Evolutionary conservation across 2,113 vertebrate genomes (phyloP), one percentile per base, ranked within the genome.

Genomic region (Meleagris gallopavo): DNA sequence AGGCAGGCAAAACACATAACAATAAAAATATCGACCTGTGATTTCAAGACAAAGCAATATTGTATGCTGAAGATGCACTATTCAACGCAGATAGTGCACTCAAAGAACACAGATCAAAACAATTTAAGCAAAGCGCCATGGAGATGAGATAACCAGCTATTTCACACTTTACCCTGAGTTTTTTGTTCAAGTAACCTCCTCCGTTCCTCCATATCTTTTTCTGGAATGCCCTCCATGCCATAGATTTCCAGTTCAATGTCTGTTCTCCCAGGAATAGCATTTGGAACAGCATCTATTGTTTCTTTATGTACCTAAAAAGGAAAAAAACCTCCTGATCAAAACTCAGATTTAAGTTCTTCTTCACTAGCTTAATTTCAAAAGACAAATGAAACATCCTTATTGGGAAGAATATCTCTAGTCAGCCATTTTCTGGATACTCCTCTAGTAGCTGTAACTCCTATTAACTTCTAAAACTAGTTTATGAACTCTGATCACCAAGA

Each of bases 181-280:
- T 99, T 99, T 91, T 99, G 99, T 97, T 99, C 99, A 94, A 99
- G 98, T 45, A 99, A 97, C 50, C 99, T 96, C 74, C 99, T 98
- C 90, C 99, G 98, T 87, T 99, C 99, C 95, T 99, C 99, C 98
- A 99, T 99, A 71, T 99, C 99, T 97, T 99, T 99, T 84, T 99
- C 99, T 88, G 99, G 99, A 97, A 99, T 99, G 79, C 99, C 99
- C 87, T 99, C 99, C 99, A 99, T 99, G 69, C 99, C 99, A 66
- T 99, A 99, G 90, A 99, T 99, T 98, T 99, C 99, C 98, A 99
- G 97, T 95, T 99, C 99, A 65, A 99, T 99, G 79, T 99, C 99
- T 69, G 98, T 99, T 97, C 99, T 98, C 92, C 99, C 99, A 9
- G 99, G 99, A 97, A 99, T 99, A 48, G 99, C 99, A 97, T 99